phyloP scores from a whole-genome alignment of 2,113 vertebrate species.

The Tinamus guttatus region DNA sequence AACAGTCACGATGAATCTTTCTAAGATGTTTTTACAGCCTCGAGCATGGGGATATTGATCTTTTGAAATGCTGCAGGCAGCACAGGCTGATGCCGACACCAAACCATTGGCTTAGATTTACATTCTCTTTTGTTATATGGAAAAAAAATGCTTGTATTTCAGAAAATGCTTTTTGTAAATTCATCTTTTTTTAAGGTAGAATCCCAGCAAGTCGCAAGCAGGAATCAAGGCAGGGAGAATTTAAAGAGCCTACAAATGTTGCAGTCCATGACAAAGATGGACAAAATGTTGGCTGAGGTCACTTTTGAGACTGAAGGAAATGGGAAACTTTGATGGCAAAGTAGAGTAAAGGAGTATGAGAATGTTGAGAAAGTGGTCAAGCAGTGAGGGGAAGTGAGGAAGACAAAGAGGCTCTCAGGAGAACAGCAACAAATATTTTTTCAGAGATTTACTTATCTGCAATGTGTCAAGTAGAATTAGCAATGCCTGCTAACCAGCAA shows the following conservation, averaged over 20 bases:
- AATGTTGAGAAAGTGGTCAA: not conserved
- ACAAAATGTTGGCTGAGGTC: not conserved
- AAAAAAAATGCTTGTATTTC: not conserved
- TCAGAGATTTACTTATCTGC: conserved; percentile 15
- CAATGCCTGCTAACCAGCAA: conserved; percentile 9
- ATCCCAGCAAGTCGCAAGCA: not conserved
- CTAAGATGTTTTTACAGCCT: not conserved
- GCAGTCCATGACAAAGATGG: no score
- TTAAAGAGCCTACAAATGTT: not conserved
- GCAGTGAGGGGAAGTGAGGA: not conserved
- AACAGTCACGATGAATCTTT: not conserved
- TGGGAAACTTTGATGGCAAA: not conserved
- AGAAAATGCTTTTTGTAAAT: not conserved
- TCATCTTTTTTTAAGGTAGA: not conserved
- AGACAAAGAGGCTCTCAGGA: not conserved
- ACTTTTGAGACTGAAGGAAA: not conserved
- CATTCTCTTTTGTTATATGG: not conserved
- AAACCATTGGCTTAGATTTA: not conserved
- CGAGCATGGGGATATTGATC: not conserved
- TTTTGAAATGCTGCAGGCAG: not conserved
- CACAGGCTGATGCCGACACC: not conserved
- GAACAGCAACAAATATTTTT: not conserved
- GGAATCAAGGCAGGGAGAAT: not conserved
- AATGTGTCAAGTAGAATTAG: conserved; percentile 46
- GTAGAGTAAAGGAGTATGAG: not conserved